Conservation (phyloP, 2,113 vertebrate genomes). For the Ahaetulla prasina region DNA sequence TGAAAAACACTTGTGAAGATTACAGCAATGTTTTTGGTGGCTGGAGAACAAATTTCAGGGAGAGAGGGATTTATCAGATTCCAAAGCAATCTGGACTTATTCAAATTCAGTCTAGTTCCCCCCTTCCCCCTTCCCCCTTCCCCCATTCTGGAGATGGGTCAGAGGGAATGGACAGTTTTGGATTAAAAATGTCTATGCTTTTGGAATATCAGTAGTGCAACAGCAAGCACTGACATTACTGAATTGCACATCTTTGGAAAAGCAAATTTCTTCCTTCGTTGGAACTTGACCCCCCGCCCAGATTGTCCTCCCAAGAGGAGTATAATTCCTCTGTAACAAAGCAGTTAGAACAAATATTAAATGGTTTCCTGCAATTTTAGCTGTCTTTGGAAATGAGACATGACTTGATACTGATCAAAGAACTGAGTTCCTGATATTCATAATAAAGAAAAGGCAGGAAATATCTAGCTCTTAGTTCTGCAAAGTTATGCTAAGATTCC, state of each 20-base stretch:
- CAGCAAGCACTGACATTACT: not conserved
- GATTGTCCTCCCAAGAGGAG: not conserved
- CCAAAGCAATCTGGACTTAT: not conserved
- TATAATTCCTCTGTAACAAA: not conserved
- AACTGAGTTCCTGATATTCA: not conserved
- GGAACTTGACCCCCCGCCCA: not conserved
- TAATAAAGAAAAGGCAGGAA: not conserved
- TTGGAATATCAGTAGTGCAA: not conserved
- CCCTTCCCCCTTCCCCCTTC: accelerated
- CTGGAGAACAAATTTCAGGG: not conserved
- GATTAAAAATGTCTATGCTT: not conserved
- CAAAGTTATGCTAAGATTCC: not conserved
- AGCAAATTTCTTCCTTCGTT: not conserved
- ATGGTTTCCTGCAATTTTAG: not conserved
- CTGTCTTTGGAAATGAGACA: not conserved
- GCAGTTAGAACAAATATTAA: not conserved
- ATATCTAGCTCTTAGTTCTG: not conserved
- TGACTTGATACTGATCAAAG: not conserved
- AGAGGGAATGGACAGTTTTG: not conserved
- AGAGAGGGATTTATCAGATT: not conserved
- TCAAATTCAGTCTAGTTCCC: not conserved
- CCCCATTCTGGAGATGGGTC: not conserved
- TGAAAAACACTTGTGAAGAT: not conserved
- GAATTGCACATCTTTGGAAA: not conserved
- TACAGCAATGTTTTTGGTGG: not conserved